Conservation (phyloP, 2,888 invertebrate genomes). For the Drosophila anomelani region DNA sequence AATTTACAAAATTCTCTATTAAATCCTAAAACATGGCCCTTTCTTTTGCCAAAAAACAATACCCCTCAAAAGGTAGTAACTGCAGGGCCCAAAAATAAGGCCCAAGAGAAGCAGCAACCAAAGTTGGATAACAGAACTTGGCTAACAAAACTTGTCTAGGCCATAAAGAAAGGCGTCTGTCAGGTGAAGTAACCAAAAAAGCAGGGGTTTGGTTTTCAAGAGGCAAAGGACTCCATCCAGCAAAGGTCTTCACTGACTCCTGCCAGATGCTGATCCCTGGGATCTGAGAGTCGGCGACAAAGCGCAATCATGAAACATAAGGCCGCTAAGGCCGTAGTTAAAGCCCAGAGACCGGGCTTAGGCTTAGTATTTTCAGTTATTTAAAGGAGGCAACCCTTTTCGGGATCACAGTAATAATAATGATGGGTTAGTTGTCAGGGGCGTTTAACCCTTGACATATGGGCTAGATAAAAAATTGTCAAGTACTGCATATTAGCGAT, state of each 20-base stretch:
- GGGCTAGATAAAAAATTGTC: constrained; percentile 39
- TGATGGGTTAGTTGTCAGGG: constrained; percentile 42
- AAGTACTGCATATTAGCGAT: constrained; percentile 45
- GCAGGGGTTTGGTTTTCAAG: neutral
- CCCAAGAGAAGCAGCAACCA: neutral
- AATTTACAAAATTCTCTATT: rapidly evolving
- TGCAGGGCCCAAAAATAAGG: constrained; percentile 7
- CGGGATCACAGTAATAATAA: neutral
- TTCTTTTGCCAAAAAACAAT: neutral
- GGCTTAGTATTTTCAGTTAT: constrained; percentile 44
- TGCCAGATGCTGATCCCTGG: constrained; percentile 27
- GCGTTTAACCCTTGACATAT: constrained; percentile 62
- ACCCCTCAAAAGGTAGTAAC: neutral
- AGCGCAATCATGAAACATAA: constrained; percentile 58
- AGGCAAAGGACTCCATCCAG: neutral
- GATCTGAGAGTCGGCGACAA: constrained; percentile 7
- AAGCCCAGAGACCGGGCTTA: constrained; percentile 39
- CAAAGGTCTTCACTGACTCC: constrained; percentile 6
- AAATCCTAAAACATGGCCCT: neutral
- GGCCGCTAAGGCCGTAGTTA: constrained; percentile 54
- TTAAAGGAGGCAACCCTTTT: constrained; percentile 50
- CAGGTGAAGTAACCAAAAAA: constrained; percentile 1
- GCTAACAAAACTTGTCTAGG: constrained; percentile 13
- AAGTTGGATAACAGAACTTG: constrained; percentile 24
- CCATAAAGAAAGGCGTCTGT: constrained; percentile 17